Evolutionary conservation across 2,888 invertebrate genomes (phyloP), one percentile per base, ranked within the genome.

Genomic region (Myathropa florea): DNA sequence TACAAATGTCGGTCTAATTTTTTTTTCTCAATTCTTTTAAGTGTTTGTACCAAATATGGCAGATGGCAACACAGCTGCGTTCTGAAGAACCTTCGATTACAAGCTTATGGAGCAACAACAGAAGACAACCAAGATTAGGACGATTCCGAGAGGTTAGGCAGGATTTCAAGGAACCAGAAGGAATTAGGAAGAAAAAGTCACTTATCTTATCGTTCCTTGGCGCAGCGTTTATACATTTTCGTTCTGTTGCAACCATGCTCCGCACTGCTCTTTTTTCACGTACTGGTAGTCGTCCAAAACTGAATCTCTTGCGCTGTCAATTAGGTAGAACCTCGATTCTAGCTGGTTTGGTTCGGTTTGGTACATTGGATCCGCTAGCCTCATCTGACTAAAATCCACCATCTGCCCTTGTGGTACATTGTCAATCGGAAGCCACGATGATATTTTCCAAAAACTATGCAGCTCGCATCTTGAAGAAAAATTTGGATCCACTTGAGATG

Each of bases 271-370:
- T 4, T 39, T 39, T 39, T 39, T 39, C 4, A 39, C n/a, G 6
- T 39, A 39, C 39, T n/a, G 30, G 57, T 14, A 59, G 12, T 33
- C 33, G 33, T 4, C 57, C 57, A 24, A 59, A 70, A n/a, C 23
- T 23, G 3, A 70, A 14, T 39, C 39, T 39, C 39, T 24, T 46
- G 68, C 55, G 23, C 30, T 28, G 57, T 57, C 68, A 68, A 28
- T 2, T 60, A 46, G 28, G 60, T 28, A 30, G 28, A 14, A 60
- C 12, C 24, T 70, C 57, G 53, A 70, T 23, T 12, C 33, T 70
- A 33, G 57, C 57, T 33, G 59, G 68, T 57, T 57, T 57, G 57
- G n/a, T n/a, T n/a, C n/a, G n/a, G n/a, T n/a, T n/a, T 33, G 21
- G 14, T 30, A 70, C 3, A 2, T 9, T 57, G 26, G 21, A 70